Evolutionary conservation across 2,113 vertebrate species (phyloP).

Genomic region (Garra rufa): DNA sequence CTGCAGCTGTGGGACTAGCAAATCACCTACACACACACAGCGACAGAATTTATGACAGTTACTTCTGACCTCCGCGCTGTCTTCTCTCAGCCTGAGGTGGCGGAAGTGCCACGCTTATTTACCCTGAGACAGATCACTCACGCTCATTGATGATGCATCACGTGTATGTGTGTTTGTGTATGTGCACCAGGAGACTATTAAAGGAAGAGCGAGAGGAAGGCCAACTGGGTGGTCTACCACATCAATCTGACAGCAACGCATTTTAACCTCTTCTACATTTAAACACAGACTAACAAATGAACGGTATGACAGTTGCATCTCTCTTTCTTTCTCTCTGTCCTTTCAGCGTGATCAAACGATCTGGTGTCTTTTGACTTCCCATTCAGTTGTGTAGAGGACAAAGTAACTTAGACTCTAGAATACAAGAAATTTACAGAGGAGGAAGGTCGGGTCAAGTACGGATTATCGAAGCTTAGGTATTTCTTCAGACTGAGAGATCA

Average conservation of each 20-base stretch:
- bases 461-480: not conserved
- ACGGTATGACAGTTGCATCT: slow-evolving; percentile 5
- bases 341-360: slow-evolving; percentile 8
- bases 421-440: not conserved
- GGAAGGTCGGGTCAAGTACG: not conserved
- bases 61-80: slow-evolving; percentile 47
- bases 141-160: slow-evolving; percentile 24
- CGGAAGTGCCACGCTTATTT: slow-evolving; percentile 28
- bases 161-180: slow-evolving; percentile 33
- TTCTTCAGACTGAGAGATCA: not conserved
- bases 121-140: slow-evolving; percentile 50
- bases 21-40: slow-evolving; percentile 3
- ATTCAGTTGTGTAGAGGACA: slow-evolving; percentile 35
- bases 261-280: slow-evolving; percentile 34
- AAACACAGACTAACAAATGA: slow-evolving; percentile 41
- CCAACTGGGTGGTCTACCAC: slow-evolving; percentile 43
- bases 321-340: slow-evolving; percentile 3
- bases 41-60: slow-evolving; percentile 33
- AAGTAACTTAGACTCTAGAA: not conserved
- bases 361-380: slow-evolving; percentile 15
- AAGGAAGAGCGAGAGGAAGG: slow-evolving; percentile 16
- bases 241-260: slow-evolving; percentile 26
- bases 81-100: slow-evolving; percentile 43
- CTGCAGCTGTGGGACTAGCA: slow-evolving; percentile 31
- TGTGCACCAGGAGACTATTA: slow-evolving; percentile 4